Evolutionary conservation across 1,140 invertebrate genomes (phyloP).

Genomic region (Hetaerina americana): DNA sequence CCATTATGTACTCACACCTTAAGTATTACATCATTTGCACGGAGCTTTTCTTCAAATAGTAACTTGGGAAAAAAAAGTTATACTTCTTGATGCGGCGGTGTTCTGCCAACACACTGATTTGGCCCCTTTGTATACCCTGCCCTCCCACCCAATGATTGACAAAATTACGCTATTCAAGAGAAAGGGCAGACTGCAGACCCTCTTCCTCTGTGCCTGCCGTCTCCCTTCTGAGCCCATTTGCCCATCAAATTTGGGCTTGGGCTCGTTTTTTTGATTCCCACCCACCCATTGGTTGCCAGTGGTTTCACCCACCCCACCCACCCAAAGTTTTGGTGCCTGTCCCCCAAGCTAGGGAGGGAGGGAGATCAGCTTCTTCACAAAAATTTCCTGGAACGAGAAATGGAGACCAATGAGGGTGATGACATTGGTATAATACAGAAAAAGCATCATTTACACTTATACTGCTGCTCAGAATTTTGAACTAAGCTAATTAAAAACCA

Average conservation of each 20-base stretch:
- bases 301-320: background rate
- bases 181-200: no score
- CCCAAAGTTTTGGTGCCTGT: background rate
- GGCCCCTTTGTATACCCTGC: background rate
- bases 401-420: no score
- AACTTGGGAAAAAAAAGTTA: background rate
- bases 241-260: background rate
- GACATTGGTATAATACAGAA: no score
- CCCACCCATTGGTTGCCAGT: background rate
- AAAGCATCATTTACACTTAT: no score
- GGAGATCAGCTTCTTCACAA: background rate
- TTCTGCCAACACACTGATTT: background rate
- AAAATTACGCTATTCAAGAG: background rate
- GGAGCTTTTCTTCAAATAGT: background rate
- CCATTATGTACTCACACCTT: background rate
- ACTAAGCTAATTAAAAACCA: no score
- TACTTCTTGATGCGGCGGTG: background rate
- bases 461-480: no score
- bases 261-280: background rate
- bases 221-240: background rate
- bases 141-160: background rate
- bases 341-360: background rate
- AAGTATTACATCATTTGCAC: background rate
- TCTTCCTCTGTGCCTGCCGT: background rate
- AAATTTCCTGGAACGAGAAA: background rate